A percentile compares a stretch with the other conserved stretches of the same genome.
These are phyloP conservation scores for Sminthurinus aureus DNA, from an alignment of 2,888 invertebrate genomes.

Conservation along the genomic window DNA sequence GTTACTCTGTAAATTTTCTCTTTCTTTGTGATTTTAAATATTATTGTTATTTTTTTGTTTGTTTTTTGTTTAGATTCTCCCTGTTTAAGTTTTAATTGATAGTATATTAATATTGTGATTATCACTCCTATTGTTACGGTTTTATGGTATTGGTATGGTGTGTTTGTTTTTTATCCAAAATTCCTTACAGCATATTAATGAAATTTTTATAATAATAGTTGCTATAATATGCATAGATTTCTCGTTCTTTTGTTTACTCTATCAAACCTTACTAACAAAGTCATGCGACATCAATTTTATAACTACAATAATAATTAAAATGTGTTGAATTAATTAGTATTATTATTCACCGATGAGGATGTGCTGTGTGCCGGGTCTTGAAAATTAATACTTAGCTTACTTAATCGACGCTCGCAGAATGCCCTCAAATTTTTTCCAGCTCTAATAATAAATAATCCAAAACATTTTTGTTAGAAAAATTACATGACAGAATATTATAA, in stretches of 20 bases:
- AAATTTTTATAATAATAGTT: too few species aligned
- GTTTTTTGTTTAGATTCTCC: too few species aligned
- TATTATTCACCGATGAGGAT: constrained; percentile 3
- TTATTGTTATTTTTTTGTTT: background rate
- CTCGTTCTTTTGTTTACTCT: background rate
- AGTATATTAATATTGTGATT: too few species aligned
- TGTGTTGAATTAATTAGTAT: background rate
- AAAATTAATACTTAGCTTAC: constrained; percentile 65
- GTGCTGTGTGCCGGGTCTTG: constrained; percentile 41
- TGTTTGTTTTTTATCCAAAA: too few species aligned
- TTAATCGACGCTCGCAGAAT: constrained; percentile 75
- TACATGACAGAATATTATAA: background rate
- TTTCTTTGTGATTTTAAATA: background rate
- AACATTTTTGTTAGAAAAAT: constrained; percentile 14
- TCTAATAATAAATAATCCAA: constrained; percentile 64
- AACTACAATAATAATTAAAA: background rate
- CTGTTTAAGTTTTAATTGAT: too few species aligned
- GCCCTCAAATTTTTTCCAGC: constrained; percentile 77
- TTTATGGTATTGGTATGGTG: too few species aligned
- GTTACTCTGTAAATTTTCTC: background rate
- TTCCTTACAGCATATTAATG: too few species aligned
- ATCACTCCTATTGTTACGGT: too few species aligned
- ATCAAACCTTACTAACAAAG: background rate
- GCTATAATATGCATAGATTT: too few species aligned
- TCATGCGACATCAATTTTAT: background rate